These are phyloP conservation scores for Ovibos moschatus DNA, from an alignment of 2,113 vertebrate genomes.

Conservation along the genomic window DNA sequence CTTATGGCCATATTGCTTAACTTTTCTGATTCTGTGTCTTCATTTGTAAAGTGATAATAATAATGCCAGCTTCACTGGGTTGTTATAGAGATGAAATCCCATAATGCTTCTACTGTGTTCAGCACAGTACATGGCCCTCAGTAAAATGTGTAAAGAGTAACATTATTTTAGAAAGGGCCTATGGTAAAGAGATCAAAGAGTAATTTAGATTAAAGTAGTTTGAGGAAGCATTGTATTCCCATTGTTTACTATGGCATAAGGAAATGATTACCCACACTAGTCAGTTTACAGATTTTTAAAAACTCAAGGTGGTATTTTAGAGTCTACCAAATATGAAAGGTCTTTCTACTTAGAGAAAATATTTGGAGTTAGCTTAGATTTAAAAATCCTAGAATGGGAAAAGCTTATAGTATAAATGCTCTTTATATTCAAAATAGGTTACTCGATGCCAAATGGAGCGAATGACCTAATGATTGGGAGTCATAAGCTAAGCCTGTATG, in stretches of 20 bases:
- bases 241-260: neutral
- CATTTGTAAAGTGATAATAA: neutral
- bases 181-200: neutral
- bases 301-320: neutral
- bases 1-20: neutral
- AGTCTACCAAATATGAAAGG: neutral
- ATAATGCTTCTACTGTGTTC: neutral
- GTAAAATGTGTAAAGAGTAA: neutral
- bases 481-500: neutral
- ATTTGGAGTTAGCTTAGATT: neutral
- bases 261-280: neutral
- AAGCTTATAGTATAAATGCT: neutral
- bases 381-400: neutral
- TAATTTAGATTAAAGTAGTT: neutral
- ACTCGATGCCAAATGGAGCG: neutral
- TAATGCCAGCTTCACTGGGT: neutral
- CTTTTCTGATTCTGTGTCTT: slow-evolving; percentile 9
- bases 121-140: neutral
- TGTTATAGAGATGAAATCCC: neutral
- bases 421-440: slow-evolving; percentile 9
- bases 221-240: neutral
- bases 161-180: slow-evolving; percentile 17
- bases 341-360: neutral
- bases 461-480: neutral
- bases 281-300: neutral